Percentiles rank a stretch among this genome's conserved stretches.
These are phyloP conservation scores for Noctua comes DNA, from an alignment of 2,888 invertebrate species.

Conservation along the genomic window DNA sequence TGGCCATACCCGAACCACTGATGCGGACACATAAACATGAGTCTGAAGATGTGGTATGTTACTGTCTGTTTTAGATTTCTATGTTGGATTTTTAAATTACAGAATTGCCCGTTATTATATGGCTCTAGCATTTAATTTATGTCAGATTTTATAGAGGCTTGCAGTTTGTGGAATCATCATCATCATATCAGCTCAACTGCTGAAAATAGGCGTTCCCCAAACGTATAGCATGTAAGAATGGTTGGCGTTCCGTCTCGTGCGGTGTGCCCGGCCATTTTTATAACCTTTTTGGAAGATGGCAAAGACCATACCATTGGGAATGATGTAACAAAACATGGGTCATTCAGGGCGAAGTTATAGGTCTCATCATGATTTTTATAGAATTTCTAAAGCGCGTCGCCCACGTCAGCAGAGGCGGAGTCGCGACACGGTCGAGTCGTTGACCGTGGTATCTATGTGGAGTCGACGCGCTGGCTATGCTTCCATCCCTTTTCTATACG, in stretches of 20 bases:
- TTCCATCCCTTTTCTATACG: too few relatives aligned
- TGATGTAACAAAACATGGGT: background rate
- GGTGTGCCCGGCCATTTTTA: too few relatives aligned
- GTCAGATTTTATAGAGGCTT: background rate
- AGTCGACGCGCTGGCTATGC: too few relatives aligned
- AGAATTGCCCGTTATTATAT: background rate
- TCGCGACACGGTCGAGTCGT: too few relatives aligned
- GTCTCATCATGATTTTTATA: background rate
- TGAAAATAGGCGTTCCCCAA: background rate
- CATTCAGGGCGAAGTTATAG: background rate
- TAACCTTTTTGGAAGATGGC: background rate
- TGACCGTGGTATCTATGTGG: too few relatives aligned
- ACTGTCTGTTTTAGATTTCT: background rate
- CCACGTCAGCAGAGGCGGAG: too few relatives aligned
- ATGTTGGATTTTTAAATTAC: background rate
- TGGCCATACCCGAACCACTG: constrained; percentile 95
- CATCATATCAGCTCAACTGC: background rate
- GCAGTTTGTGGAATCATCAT: background rate
- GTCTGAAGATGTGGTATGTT: constrained; percentile 71
- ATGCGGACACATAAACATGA: constrained; percentile 90
- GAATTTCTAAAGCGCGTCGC: background rate
- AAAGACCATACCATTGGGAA: background rate
- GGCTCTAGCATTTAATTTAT: background rate
- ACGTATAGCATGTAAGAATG: background rate
- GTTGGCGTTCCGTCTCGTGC: background rate